A percentile compares a stretch with the other conserved stretches of the same genome.
phyloP scores from a whole-genome alignment of 2,113 vertebrate genomes.

The Nematolebias whitei region DNA sequence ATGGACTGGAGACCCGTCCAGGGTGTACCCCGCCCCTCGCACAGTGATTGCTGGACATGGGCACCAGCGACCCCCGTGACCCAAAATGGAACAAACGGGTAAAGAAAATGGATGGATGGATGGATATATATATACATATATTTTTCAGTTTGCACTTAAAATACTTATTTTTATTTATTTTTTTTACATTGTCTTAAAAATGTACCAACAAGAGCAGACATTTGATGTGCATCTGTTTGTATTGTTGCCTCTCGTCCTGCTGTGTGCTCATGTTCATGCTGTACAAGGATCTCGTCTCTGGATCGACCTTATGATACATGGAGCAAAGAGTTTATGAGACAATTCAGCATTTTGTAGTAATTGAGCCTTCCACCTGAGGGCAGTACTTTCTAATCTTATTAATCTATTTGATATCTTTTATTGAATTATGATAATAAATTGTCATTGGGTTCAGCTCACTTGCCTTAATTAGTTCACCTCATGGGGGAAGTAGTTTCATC shows the following conservation, averaged over 20 bases:
- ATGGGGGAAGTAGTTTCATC: constrained; percentile 19
- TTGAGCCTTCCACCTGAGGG: constrained; percentile 82
- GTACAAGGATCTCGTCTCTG: constrained; percentile 21
- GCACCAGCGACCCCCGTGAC: too few species aligned
- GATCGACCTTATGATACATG: constrained; percentile 56
- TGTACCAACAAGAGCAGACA: not conserved
- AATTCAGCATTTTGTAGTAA: constrained; percentile 76
- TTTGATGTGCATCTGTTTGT: not conserved
- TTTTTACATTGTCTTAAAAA: not conserved
- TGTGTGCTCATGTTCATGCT: not conserved
- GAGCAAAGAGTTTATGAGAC: constrained; percentile 48
- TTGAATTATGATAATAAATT: constrained; percentile 57
- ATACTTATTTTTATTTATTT: too few species aligned
- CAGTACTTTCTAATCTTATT: constrained; percentile 82
- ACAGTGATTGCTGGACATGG: too few species aligned
- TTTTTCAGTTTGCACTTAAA: not conserved
- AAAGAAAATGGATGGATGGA: too few species aligned
- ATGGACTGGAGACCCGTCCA: too few species aligned
- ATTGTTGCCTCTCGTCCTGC: not conserved
- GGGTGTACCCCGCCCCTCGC: too few species aligned
- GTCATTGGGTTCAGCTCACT: constrained; percentile 37
- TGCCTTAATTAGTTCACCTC: constrained; percentile 34
- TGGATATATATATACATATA: too few species aligned
- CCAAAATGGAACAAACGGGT: too few species aligned
- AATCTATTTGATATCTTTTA: constrained; percentile 71